Conservation (phyloP, 2,113 vertebrate genomes). For the Alouatta palliata region DNA sequence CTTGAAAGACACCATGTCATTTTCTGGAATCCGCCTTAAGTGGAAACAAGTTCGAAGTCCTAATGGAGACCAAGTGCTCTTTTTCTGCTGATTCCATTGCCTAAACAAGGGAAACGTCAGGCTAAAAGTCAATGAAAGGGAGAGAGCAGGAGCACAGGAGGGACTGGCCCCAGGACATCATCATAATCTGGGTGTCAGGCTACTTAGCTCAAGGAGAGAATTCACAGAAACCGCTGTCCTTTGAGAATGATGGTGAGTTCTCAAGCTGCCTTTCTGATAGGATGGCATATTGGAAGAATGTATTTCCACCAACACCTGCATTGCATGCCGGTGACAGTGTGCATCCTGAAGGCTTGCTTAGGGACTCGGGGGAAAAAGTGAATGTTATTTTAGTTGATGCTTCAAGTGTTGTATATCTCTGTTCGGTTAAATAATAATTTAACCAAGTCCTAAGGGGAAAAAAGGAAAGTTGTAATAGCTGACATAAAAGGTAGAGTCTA, state of each 20-base stretch:
- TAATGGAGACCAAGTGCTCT: neutral
- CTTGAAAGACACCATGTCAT: neutral
- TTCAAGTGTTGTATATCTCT: neutral
- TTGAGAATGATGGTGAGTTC: neutral
- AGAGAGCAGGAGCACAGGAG: neutral
- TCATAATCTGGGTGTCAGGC: neutral
- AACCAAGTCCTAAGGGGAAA: neutral
- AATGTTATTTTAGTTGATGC: neutral
- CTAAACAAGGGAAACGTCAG: neutral
- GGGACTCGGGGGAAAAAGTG: neutral
- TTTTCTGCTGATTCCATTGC: neutral
- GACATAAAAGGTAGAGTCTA: neutral
- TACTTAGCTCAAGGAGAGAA: neutral
- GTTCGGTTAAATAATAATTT: neutral
- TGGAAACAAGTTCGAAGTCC: conserved; percentile 26
- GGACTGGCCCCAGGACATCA: too few relatives aligned
- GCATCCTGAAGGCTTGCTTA: neutral
- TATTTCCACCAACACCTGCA: neutral
- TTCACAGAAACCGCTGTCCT: neutral
- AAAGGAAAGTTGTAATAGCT: neutral
- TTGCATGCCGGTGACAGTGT: neutral
- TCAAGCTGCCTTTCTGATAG: neutral
- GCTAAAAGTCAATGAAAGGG: neutral
- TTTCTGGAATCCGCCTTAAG: neutral
- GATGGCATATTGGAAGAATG: neutral